Percentiles rank a stretch among this genome's conserved stretches.
phyloP scores from a whole-genome alignment of 2,888 invertebrate species.

The Noctua comes region DNA sequence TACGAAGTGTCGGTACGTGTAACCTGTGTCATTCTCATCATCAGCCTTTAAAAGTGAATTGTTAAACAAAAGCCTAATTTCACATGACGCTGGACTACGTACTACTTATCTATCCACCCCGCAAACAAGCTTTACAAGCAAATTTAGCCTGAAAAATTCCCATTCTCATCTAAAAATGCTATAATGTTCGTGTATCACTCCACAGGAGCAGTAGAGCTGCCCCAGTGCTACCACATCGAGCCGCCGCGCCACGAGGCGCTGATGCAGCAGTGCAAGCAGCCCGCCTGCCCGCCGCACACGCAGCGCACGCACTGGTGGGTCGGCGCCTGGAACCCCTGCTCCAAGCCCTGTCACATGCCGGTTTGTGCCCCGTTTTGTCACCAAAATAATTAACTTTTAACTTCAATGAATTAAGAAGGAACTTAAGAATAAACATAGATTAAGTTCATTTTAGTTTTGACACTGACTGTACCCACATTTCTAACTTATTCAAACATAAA shows the following conservation, averaged over 20 bases:
- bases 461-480: neutral
- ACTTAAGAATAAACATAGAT: neutral
- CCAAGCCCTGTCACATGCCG: conserved; percentile 83
- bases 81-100: neutral
- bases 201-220: conserved; percentile 91
- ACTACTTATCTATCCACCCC: neutral
- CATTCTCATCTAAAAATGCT: no score
- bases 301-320: conserved; percentile 96
- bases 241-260: conserved; percentile 90
- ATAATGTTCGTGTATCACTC: neutral
- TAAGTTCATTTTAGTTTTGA: neutral
- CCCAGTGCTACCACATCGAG: conserved; percentile 90
- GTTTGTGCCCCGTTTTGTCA: conserved; percentile 68
- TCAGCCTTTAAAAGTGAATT: neutral
- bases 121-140: neutral
- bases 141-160: neutral
- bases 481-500: conserved; percentile 47
- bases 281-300: conserved; percentile 88
- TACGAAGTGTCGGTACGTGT: neutral
- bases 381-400: neutral
- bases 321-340: conserved; percentile 96
- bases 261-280: conserved; percentile 92
- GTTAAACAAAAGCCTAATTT: neutral
- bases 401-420: neutral
- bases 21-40: neutral